These are phyloP conservation scores for Pelagia noctiluca DNA, from an alignment of 30 jellyfish, hydroid and myxozoan genomes.

Conservation along the genomic window DNA sequence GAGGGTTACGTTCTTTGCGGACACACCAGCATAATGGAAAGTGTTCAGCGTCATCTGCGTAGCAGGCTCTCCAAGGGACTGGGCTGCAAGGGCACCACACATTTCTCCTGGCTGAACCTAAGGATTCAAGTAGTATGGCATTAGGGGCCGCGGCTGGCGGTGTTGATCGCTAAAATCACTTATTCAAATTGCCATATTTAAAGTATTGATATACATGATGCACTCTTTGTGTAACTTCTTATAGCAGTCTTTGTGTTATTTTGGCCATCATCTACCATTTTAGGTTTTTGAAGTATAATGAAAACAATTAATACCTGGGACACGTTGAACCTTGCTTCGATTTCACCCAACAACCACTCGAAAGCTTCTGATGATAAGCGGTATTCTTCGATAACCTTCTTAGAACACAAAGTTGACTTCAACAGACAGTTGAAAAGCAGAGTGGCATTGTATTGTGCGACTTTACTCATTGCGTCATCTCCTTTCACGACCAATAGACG, in stretches of 20 bases:
- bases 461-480: constrained; percentile 92
- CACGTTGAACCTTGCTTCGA: constrained; percentile 97
- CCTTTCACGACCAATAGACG: constrained; percentile 89
- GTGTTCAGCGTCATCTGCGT: constrained; percentile 99
- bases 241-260: too few relatives aligned
- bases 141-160: neutral
- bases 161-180: too few relatives aligned
- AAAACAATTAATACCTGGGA: constrained; percentile 81
- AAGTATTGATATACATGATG: too few relatives aligned
- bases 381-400: constrained; percentile 84
- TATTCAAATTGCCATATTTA: too few relatives aligned
- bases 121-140: neutral
- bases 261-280: neutral
- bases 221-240: too few relatives aligned
- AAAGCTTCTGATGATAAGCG: constrained; percentile 89
- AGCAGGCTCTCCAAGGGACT: constrained; percentile 99
- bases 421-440: constrained; percentile 83
- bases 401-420: constrained; percentile 89
- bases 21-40: constrained; percentile 99
- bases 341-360: constrained; percentile 97
- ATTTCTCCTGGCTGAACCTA: constrained; percentile 99
- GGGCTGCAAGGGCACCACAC: constrained; percentile 99
- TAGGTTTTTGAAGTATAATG: neutral
- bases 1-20: constrained; percentile 98
- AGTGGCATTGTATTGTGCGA: constrained; percentile 97